Evolutionary conservation across 2,797 vertebrate species (phyloP).

Genomic region (Alosa sapidissima): DNA sequence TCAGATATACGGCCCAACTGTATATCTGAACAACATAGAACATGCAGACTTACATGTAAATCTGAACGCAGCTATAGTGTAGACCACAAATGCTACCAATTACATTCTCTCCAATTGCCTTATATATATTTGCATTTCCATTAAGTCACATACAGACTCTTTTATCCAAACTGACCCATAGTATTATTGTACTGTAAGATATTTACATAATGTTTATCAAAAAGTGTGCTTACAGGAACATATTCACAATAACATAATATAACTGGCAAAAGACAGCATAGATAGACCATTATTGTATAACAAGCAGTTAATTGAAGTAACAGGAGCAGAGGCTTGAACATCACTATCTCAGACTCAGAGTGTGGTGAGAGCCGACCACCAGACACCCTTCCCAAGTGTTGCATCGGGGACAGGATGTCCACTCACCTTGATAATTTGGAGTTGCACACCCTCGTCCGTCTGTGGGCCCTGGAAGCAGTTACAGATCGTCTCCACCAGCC

Average conservation of each 20-base stretch:
- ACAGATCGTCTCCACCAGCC: conserved; percentile 93
- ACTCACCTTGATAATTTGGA: conserved; percentile 97
- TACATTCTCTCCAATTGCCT: background rate
- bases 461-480: conserved; percentile 96
- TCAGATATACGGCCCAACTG: too few species aligned
- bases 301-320: background rate
- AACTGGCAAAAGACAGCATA: background rate
- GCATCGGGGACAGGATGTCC: background rate
- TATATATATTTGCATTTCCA: background rate
- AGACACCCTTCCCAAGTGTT: background rate
- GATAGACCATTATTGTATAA: background rate
- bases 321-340: background rate
- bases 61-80: too few species aligned
- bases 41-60: too few species aligned
- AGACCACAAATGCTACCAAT: background rate
- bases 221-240: background rate
- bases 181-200: background rate
- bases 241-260: background rate
- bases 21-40: too few species aligned
- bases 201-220: background rate
- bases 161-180: background rate
- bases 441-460: conserved; percentile 95
- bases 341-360: background rate
- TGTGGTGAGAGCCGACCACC: background rate
- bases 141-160: background rate